Conservation (phyloP, 2,888 invertebrate genomes). For the Corythucha ciliata region DNA sequence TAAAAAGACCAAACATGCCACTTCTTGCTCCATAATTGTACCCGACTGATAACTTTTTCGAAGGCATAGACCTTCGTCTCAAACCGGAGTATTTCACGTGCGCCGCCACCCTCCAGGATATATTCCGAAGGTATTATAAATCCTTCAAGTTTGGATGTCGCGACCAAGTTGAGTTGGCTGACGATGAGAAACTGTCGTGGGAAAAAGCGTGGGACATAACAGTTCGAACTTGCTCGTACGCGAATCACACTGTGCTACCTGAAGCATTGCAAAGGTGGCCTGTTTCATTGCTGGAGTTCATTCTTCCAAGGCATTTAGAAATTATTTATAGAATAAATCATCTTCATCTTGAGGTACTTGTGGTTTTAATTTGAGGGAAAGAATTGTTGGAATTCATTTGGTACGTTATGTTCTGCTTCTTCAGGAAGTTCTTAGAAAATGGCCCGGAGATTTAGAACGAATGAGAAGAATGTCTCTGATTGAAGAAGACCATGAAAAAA, state of each 20-base stretch:
- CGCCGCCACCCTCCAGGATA: slow-evolving; percentile 93
- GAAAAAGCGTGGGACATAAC: slow-evolving; percentile 87
- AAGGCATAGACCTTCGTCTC: slow-evolving; percentile 94
- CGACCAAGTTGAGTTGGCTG: slow-evolving; percentile 74
- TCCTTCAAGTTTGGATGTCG: slow-evolving; percentile 84
- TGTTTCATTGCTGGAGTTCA: slow-evolving; percentile 72
- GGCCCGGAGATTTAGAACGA: slow-evolving; percentile 71
- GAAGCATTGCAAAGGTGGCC: slow-evolving; percentile 96
- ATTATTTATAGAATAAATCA: slow-evolving; percentile 97
- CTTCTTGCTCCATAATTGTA: no score
- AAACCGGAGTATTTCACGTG: slow-evolving; percentile 99
- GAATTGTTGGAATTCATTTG: no score
- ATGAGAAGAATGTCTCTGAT: slow-evolving; percentile 85
- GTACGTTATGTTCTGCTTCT: slow-evolving; percentile 26
- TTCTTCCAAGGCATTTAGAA: slow-evolving; percentile 90
- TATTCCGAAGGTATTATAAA: slow-evolving; percentile 92
- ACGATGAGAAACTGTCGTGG: slow-evolving; percentile 83
- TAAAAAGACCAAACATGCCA: no score
- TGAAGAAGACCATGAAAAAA: slow-evolving; percentile 94
- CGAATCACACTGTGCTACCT: slow-evolving; percentile 97
- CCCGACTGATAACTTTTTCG: slow-evolving; percentile 98
- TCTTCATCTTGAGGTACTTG: slow-evolving; percentile 57
- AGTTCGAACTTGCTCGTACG: slow-evolving; percentile 85
- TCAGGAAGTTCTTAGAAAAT: slow-evolving; percentile 52
- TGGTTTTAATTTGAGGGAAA: no score